phyloP scores from a whole-genome alignment of 2,888 invertebrate genomes.

The Drosophila glabriapex region DNA sequence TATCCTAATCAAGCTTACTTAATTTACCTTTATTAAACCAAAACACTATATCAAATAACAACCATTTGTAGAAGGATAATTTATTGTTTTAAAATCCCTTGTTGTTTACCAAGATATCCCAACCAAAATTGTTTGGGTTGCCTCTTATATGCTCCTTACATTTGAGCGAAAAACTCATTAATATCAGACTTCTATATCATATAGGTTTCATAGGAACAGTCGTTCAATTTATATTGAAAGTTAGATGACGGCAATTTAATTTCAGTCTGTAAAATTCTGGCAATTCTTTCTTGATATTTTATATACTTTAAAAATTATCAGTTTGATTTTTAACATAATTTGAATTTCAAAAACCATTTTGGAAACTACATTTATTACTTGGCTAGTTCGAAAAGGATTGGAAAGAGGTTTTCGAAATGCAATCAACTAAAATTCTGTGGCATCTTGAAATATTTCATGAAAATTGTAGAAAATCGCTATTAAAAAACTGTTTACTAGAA shows the following conservation, averaged over 20 bases:
- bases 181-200: background rate
- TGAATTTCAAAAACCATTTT: background rate
- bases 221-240: background rate
- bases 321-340: background rate
- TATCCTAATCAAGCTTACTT: too few relatives aligned
- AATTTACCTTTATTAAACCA: background rate
- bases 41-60: background rate
- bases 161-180: background rate
- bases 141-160: background rate
- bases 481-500: background rate
- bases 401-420: background rate
- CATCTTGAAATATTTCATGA: fast-evolving
- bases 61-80: too few relatives aligned
- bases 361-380: background rate
- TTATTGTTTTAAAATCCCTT: too few relatives aligned
- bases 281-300: background rate
- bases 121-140: background rate
- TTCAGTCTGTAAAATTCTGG: background rate
- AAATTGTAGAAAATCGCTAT: background rate
- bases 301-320: background rate
- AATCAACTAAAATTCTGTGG: background rate
- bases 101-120: background rate
- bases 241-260: background rate
- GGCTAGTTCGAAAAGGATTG: background rate
- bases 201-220: background rate